Conservation (phyloP, 1,140 invertebrate species). For the Agraylea sexmaculata region DNA sequence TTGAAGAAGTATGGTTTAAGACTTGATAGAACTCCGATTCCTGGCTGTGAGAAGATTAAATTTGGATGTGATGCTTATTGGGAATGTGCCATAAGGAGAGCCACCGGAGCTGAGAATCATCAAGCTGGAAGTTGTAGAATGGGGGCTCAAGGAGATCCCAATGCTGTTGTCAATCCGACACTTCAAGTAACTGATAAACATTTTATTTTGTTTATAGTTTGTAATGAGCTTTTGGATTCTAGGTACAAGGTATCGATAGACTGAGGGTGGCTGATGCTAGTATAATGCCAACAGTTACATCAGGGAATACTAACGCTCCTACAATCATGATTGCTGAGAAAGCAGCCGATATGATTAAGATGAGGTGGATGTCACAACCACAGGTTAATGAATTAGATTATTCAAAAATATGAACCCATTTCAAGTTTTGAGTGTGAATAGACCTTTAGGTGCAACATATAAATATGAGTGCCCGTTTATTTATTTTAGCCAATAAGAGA, state of each 20-base stretch:
- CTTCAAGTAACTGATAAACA: constrained; percentile 36
- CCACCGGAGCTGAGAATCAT: constrained; percentile 74
- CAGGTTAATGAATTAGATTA: constrained; percentile 7
- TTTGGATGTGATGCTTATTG: constrained; percentile 70
- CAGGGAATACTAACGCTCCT: constrained; percentile 72
- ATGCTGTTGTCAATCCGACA: constrained; percentile 59
- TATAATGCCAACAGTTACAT: constrained; percentile 62
- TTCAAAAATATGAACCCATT: not conserved
- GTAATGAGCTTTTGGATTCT: constrained; percentile 19
- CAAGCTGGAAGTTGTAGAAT: constrained; percentile 74
- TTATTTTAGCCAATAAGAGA: too few relatives aligned
- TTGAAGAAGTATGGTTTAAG: constrained; percentile 59
- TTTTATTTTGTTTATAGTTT: not conserved
- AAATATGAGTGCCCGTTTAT: too few relatives aligned
- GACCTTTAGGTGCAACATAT: too few relatives aligned
- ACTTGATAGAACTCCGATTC: constrained; percentile 55
- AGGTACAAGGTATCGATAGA: constrained; percentile 55
- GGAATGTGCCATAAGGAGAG: constrained; percentile 62
- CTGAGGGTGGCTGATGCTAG: constrained; percentile 68
- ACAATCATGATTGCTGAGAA: constrained; percentile 76
- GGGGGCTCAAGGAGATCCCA: constrained; percentile 54
- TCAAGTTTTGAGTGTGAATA: not conserved
- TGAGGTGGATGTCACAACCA: constrained; percentile 42
- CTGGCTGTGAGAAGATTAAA: constrained; percentile 56
- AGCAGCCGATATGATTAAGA: constrained; percentile 65